Percentiles rank a stretch among this genome's conserved stretches.
Conservation (phyloP, 2,113 vertebrate genomes). For the Leptodactylus fuscus region DNA sequence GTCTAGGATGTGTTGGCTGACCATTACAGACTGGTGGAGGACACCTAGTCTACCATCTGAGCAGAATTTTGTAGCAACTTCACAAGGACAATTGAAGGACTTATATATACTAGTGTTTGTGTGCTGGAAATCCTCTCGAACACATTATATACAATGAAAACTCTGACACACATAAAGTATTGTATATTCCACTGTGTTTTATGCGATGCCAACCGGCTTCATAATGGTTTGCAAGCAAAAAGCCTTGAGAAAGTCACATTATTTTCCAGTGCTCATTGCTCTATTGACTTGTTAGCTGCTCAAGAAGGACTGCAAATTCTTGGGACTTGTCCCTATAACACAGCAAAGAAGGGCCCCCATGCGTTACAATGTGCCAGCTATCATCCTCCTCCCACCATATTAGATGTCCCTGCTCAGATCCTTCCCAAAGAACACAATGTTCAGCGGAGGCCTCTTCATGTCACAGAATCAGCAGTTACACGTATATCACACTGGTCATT, state of each 20-base stretch:
- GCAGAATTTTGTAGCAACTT: too few relatives aligned
- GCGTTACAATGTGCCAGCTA: not conserved
- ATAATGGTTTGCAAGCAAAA: not conserved
- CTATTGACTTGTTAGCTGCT: not conserved
- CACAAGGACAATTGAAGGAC: too few relatives aligned
- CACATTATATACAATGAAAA: not conserved
- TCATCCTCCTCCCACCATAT: constrained; percentile 19
- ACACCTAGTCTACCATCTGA: too few relatives aligned
- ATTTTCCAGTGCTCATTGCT: not conserved
- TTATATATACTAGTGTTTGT: too few relatives aligned
- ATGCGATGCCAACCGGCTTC: not conserved
- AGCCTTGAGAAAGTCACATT: not conserved
- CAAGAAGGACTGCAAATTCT: not conserved
- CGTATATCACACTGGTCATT: constrained; percentile 60
- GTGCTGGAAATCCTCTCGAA: too few relatives aligned
- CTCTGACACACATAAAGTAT: too few relatives aligned
- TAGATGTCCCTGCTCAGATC: constrained; percentile 48
- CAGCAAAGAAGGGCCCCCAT: not conserved
- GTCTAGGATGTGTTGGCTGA: too few relatives aligned
- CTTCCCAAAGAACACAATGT: constrained; percentile 51
- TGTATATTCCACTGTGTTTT: not conserved
- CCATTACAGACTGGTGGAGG: too few relatives aligned
- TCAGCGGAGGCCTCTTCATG: constrained; percentile 59
- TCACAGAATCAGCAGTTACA: constrained; percentile 52
- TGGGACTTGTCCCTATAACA: constrained; percentile 7